A percentile compares a stretch with the other conserved stretches of the same genome.
These are phyloP conservation scores for Orchesella cincta DNA, from an alignment of 1,140 invertebrate genomes.

Conservation along the genomic window DNA sequence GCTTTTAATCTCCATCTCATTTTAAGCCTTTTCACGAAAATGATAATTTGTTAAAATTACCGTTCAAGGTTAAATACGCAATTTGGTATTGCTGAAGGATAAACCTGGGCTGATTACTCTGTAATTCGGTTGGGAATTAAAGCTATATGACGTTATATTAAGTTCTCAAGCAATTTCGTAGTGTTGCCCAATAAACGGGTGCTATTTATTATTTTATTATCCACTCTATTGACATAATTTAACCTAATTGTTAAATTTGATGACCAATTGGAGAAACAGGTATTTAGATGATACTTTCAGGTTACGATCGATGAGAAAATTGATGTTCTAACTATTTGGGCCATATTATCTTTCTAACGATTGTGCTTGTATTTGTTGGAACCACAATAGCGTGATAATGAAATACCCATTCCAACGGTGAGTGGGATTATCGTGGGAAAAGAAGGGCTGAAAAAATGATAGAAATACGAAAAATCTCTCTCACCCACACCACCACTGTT, in stretches of 20 bases:
- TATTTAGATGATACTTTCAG: too few relatives aligned
- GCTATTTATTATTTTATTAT: too few relatives aligned
- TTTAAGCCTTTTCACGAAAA: neutral
- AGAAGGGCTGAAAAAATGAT: neutral
- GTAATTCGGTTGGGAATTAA: neutral
- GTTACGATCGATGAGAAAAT: neutral
- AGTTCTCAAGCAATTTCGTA: too few relatives aligned
- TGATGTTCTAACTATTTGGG: neutral
- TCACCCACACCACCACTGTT: neutral
- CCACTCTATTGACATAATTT: too few relatives aligned
- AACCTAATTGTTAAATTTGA: too few relatives aligned
- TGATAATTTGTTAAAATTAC: neutral
- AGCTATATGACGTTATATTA: neutral
- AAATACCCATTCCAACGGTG: slow-evolving; percentile 1
- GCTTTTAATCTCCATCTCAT: too few relatives aligned
- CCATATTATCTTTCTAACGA: neutral
- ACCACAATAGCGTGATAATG: slow-evolving; percentile 12
- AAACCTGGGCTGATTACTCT: neutral
- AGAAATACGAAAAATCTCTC: neutral
- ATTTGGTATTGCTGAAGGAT: neutral
- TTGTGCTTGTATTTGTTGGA: neutral
- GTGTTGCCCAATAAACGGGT: too few relatives aligned
- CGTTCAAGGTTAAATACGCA: neutral
- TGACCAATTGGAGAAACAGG: too few relatives aligned
- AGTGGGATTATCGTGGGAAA: neutral